These are phyloP conservation scores for Hippocampus barbouri DNA, from an alignment of 2,113 vertebrate genomes.

Conservation along the genomic window DNA sequence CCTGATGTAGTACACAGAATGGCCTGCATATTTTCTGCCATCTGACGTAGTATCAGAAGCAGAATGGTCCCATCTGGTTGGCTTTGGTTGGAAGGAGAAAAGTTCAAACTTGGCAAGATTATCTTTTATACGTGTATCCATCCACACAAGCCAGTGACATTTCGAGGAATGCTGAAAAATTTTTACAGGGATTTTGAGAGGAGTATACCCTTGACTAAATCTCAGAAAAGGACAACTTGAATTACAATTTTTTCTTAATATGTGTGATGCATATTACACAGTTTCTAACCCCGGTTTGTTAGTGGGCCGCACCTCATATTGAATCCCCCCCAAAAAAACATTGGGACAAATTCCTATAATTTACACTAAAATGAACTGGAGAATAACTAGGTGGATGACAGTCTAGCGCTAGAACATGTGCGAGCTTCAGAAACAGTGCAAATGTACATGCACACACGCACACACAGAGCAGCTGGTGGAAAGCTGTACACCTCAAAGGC, in stretches of 20 bases:
- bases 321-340: neutral
- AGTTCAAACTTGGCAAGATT: neutral
- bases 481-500: constrained; percentile 52
- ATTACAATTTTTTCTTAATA: neutral
- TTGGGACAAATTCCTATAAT: neutral
- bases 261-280: neutral
- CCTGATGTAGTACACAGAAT: too few relatives aligned
- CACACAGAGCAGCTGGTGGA: constrained; percentile 31
- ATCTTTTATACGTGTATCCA: neutral
- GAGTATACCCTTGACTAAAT: neutral
- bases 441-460: constrained; percentile 25
- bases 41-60: neutral
- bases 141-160: neutral
- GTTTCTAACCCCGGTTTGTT: neutral
- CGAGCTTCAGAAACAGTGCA: constrained; percentile 37
- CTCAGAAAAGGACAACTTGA: neutral
- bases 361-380: constrained; percentile 8
- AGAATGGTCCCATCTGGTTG: neutral
- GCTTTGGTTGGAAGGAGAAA: neutral
- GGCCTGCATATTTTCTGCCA: neutral
- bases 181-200: neutral
- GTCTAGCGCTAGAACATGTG: constrained; percentile 38
- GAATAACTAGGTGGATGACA: constrained; percentile 31
- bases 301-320: neutral
- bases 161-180: neutral